Base-by-base conservation (phyloP, 2,113 vertebrate species). In the Centropus unirufus region DNA sequence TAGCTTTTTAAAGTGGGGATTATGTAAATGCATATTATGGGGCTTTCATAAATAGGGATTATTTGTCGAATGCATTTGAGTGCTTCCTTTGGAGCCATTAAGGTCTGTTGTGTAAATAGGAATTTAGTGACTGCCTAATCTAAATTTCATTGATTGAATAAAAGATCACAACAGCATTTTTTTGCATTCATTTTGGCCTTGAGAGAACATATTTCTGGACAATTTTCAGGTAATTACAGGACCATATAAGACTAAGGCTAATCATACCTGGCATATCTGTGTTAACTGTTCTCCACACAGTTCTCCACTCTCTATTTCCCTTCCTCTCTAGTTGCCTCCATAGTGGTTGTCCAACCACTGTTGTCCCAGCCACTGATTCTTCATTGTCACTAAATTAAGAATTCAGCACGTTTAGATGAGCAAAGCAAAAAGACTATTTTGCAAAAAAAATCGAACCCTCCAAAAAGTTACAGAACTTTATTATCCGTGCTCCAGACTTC, bases 11-110 rank as follows among this genome's bases (percentile, higher is more conserved):
- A 96, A 96, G 95, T 83, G 91, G 62, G 89, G 96, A 95, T 97
- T 97, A 97, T 96, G 95, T 91, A 96, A 96, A 97, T 95, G 74
- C 58, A 93, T 87, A 92, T 92, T 92, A 95, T n/a, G 51, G 83
- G 59, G 58, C 84, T 96, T 95, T 96, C 93, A 93, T 89, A 96
- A 96, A 93, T 70, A 89, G 87, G 70, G 96, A 96, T 96, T 95
- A 95, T 96, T 95, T 94, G 91, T 89, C 6, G 18, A 80, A 77
- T 92, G 32, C 32, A 59, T 92, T 95, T 55, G 92, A 97, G 91
- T 19, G 15, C 70, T 96, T 96, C 91, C 96, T 91, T 83, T 89
- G 93, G 92, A 91, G 63, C 80, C 87, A 93, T 95, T 94, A 93
- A 92, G 81, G 67, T 59, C 91, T 94, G 93, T 92, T 95, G 93